Conservation (phyloP, 2,797 vertebrate species). For the Danio kyathit region DNA sequence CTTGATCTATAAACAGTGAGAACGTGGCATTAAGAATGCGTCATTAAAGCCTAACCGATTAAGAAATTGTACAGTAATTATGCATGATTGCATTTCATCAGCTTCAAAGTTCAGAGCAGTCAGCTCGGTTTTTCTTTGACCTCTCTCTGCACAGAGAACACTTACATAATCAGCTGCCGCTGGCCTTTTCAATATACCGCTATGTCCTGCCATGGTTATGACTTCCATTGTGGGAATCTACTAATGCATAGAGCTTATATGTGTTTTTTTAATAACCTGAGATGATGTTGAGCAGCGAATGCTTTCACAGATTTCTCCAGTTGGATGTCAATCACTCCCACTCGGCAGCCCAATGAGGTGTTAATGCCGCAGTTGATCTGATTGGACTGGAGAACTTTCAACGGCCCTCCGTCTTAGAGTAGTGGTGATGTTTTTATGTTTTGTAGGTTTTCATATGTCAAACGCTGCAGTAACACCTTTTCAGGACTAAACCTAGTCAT, state of each 20-base stretch:
- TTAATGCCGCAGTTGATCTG: slow-evolving; percentile 60
- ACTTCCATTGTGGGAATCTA: slow-evolving; percentile 30
- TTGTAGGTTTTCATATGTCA: slow-evolving; percentile 44
- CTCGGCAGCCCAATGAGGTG: slow-evolving; percentile 46
- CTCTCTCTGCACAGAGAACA: slow-evolving; percentile 28
- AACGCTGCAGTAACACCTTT: slow-evolving; percentile 25
- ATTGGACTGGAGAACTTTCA: slow-evolving; percentile 20
- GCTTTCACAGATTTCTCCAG: slow-evolving; percentile 38
- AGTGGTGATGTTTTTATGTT: slow-evolving; percentile 64
- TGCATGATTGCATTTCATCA: slow-evolving; percentile 42
- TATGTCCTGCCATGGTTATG: slow-evolving; percentile 10
- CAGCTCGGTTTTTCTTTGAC: not conserved
- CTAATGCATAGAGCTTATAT: not conserved
- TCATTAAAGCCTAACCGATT: not conserved
- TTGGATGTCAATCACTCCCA: slow-evolving; percentile 26
- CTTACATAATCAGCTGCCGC: slow-evolving; percentile 11
- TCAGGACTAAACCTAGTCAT: not conserved
- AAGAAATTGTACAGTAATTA: slow-evolving; percentile 24
- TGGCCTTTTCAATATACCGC: slow-evolving; percentile 20
- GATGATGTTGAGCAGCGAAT: slow-evolving; percentile 8
- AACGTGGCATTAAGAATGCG: not conserved
- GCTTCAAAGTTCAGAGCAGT: slow-evolving; percentile 25
- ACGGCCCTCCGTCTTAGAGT: not conserved
- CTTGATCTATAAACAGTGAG: not conserved
- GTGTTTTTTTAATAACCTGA: not conserved